Base-by-base conservation (phyloP, 2,888 invertebrate species). In the Limnephilus rhombicus region DNA sequence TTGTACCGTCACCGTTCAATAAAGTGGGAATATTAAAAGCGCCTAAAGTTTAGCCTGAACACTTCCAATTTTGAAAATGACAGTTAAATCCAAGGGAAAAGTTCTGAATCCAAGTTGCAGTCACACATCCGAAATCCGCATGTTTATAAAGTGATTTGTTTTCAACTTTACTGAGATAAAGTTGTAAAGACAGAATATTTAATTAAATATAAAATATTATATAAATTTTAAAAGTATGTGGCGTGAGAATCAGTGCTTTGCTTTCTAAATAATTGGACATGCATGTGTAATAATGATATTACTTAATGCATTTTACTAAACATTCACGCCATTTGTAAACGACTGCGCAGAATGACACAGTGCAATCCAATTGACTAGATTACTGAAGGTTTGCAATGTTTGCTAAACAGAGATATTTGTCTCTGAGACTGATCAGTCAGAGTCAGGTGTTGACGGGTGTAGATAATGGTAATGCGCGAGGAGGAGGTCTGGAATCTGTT, bases 201-300 rank as follows among this genome's bases (percentile, higher is more conserved):
- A 68, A 68, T 24, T 24, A 68, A 68, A 68, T 68, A 5, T 2
- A 68, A 24, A 9, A 24, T 9, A 68, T 5, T n/a, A 45, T 45
- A 13, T 45, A 45, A 45, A 45, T 45, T 45, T 68, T 24, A 24
- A 24, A 18, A 68, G 18, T 5, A 68, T 68, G 24, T 24, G n/a
- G 68, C 24, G 24, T 68, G 68, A 68, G 68, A 68, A 68, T 68
- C 68, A 68, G 68, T 68, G 68, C 24, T 68, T 68, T 68, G 24
- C 68, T 68, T 68, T 68, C 68, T 68, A 68, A 68, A 68, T 68
- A 68, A 68, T 68, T 68, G 68, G 68, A 68, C 68, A 68, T 68
- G 68, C 68, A 68, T 68, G 12, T 45, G 45, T 45, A 68, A 53
- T 45, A 68, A 53, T 53, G 53, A 53, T 53, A 49, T 53, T 53